Evolutionary conservation across 2,797 vertebrate species (phyloP).

Genomic region (Protosalanx chinensis): DNA sequence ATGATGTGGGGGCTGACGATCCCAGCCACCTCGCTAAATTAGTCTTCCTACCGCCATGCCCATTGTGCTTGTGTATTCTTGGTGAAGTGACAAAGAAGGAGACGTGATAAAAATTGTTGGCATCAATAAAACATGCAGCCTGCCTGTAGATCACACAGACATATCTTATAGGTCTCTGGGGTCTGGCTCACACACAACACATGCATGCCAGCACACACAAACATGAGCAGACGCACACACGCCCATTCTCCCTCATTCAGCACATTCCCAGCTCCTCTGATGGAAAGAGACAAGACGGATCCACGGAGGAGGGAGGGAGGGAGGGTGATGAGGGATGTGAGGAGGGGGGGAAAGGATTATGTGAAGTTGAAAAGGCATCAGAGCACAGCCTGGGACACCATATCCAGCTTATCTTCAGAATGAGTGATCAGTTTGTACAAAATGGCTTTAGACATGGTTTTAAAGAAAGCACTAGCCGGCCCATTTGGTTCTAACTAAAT

Average conservation of each 20-base stretch:
- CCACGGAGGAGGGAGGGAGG: background rate
- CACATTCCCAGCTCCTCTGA: background rate
- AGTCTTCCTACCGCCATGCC: too few relatives aligned
- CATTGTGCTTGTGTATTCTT: too few relatives aligned
- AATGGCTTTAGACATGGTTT: background rate
- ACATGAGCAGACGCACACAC: background rate
- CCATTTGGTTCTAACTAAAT: background rate
- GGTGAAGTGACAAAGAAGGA: too few relatives aligned
- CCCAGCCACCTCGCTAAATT: too few relatives aligned
- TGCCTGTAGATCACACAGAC: background rate
- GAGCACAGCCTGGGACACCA: background rate
- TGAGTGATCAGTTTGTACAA: background rate
- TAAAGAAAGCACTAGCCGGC: background rate
- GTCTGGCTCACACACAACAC: background rate
- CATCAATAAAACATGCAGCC: slow-evolving; percentile 24
- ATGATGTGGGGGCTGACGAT: too few relatives aligned
- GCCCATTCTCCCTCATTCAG: background rate
- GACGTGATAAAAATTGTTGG: too few relatives aligned
- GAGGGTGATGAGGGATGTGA: background rate
- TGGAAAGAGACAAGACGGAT: background rate
- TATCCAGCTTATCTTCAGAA: background rate
- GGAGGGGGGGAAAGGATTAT: background rate
- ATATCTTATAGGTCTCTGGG: background rate
- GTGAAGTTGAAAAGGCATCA: background rate
- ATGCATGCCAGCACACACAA: background rate